Conservation (phyloP, 2,797 vertebrate species). For the Tamandua tetradactyla region DNA sequence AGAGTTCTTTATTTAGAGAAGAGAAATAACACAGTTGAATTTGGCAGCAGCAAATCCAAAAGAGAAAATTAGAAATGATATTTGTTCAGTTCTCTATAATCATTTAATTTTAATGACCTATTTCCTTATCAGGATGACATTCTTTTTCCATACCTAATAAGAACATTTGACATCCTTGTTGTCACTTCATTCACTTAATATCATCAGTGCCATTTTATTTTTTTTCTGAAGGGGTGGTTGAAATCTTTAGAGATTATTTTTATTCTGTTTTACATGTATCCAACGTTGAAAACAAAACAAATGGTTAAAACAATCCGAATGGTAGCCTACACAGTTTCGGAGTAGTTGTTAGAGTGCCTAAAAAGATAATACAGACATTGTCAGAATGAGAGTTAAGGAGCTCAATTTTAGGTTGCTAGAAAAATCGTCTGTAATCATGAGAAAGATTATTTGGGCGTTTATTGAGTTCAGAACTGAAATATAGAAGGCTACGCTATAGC, state of each 20-base stretch:
- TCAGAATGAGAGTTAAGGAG: slow-evolving; percentile 70
- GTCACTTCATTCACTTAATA: slow-evolving; percentile 69
- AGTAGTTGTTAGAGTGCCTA: slow-evolving; percentile 49
- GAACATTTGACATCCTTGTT: slow-evolving; percentile 61
- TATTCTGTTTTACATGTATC: neutral
- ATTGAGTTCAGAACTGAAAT: slow-evolving; percentile 57
- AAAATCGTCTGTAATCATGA: slow-evolving; percentile 69
- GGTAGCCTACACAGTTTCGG: slow-evolving; percentile 14
- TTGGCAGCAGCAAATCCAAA: slow-evolving; percentile 55
- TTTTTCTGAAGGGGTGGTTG: neutral
- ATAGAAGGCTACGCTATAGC: neutral
- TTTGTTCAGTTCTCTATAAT: slow-evolving; percentile 59
- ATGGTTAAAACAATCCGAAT: slow-evolving; percentile 58
- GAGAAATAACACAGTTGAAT: slow-evolving; percentile 42
- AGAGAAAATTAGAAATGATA: slow-evolving; percentile 47
- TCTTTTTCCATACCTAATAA: slow-evolving; percentile 62
- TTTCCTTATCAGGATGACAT: slow-evolving; percentile 56
- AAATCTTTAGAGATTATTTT: slow-evolving; percentile 43
- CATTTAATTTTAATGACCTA: slow-evolving; percentile 72
- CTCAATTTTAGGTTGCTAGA: slow-evolving; percentile 51
- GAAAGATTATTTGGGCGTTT: slow-evolving; percentile 52
- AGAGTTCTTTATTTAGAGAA: slow-evolving; percentile 57
- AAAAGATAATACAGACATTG: slow-evolving; percentile 51
- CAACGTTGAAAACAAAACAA: slow-evolving; percentile 64
- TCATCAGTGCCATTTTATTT: slow-evolving; percentile 57